phyloP scores from a whole-genome alignment of 2,113 vertebrate genomes.

The Nothoprocta perdicaria region DNA sequence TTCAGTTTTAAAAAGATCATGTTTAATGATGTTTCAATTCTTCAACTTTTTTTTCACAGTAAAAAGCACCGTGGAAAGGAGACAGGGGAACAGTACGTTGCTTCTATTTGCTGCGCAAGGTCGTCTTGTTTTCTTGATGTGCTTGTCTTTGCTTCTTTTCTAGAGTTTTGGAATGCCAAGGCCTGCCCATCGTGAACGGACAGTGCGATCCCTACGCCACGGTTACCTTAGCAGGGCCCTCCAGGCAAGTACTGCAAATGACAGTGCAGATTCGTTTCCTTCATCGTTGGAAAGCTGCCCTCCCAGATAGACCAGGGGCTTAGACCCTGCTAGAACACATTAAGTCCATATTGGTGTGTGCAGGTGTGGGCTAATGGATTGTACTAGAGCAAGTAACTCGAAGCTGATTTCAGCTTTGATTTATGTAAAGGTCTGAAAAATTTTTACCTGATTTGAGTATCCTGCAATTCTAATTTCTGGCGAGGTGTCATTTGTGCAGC shows the following conservation, averaged over 20 bases:
- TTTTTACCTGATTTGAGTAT: constrained; percentile 30
- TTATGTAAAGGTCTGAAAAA: constrained; percentile 32
- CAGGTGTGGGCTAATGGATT: not conserved
- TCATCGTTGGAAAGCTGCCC: not conserved
- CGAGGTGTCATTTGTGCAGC: constrained; percentile 37
- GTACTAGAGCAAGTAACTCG: not conserved
- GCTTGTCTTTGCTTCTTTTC: not conserved
- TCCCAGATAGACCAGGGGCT: not conserved
- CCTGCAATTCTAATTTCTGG: constrained; percentile 25
- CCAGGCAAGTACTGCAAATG: constrained; percentile 81
- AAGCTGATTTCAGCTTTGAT: constrained; percentile 45
- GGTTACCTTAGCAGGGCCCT: constrained; percentile 90
- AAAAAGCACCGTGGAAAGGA: not conserved
- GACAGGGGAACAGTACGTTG: not conserved
- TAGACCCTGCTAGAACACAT: not conserved
- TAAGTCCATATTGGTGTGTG: not conserved
- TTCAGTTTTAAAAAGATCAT: not conserved
- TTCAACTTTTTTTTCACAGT: too few species aligned
- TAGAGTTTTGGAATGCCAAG: constrained; percentile 96
- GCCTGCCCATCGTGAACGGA: constrained; percentile 95
- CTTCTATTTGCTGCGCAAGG: not conserved
- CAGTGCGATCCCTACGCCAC: constrained; percentile 97
- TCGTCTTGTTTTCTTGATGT: not conserved
- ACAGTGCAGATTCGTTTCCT: not conserved
- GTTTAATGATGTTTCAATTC: not conserved